Conservation (phyloP, 2,888 invertebrate genomes). For the Druceiella hillmani region DNA sequence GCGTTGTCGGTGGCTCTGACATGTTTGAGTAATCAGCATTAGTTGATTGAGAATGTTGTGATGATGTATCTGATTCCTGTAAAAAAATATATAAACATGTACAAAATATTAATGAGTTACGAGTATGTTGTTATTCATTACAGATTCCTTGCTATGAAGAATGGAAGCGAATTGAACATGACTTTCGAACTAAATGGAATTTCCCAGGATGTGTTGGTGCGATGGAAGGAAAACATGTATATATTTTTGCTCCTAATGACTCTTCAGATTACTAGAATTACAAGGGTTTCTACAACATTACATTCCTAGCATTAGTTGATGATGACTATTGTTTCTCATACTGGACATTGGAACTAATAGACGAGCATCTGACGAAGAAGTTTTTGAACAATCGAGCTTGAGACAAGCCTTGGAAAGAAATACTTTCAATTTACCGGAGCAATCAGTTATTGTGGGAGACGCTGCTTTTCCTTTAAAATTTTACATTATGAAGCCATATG, state of each 20-base stretch:
- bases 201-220: conserved; percentile 21
- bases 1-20: background rate
- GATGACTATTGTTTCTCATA: conserved; percentile 21
- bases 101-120: background rate
- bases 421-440: conserved; percentile 13
- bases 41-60: conserved; percentile 4
- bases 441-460: conserved; percentile 15
- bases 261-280: conserved; percentile 21
- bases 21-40: conserved; percentile 4
- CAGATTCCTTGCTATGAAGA: conserved; percentile 12
- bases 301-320: conserved; percentile 24
- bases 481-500: conserved; percentile 19
- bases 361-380: conserved; percentile 10
- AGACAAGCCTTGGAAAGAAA: conserved; percentile 14
- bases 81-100: conserved; percentile 3
- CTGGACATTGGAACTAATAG: conserved; percentile 19
- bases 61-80: conserved; percentile 1
- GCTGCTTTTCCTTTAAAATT: conserved; percentile 18
- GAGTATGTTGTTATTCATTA: conserved; percentile 5
- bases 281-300: conserved; percentile 17
- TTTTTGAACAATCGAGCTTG: conserved; percentile 10
- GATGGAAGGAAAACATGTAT: conserved; percentile 20
- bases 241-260: conserved; percentile 19
- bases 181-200: conserved; percentile 15
- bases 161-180: conserved; percentile 12